phyloP scores from a whole-genome alignment of 2,888 invertebrate species.

The Colostygia pectinataria region DNA sequence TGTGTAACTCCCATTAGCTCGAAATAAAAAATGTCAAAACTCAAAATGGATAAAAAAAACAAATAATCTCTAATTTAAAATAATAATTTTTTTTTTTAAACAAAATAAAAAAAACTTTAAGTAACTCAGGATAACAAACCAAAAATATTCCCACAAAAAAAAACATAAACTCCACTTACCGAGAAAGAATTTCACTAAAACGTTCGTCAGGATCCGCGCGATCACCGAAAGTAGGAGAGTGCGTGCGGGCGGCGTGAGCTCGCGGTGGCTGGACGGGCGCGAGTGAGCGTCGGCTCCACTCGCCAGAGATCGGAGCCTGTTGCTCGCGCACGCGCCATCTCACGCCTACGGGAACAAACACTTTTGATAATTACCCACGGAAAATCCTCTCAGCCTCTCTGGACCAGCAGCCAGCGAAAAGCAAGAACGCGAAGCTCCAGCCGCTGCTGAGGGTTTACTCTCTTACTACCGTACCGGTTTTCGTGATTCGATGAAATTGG shows the following conservation, averaged over 20 bases:
- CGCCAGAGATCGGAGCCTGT: slow-evolving; percentile 5
- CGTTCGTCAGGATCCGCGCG: not conserved
- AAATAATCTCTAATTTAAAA: too few relatives aligned
- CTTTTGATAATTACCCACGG: slow-evolving; percentile 6
- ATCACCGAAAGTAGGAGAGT: slow-evolving; percentile 1
- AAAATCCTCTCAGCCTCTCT: not conserved
- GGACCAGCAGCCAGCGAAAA: not conserved
- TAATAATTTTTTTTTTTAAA: not conserved
- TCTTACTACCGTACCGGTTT: too few relatives aligned
- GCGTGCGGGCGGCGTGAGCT: not conserved
- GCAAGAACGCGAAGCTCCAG: too few relatives aligned
- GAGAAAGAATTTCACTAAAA: not conserved
- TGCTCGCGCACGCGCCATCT: slow-evolving; percentile 15
- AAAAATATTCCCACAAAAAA: not conserved
- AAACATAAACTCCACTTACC: not conserved
- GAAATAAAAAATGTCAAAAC: too few relatives aligned
- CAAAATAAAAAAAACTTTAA: not conserved
- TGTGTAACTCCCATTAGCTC: too few relatives aligned
- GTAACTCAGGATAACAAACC: not conserved
- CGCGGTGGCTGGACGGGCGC: not conserved
- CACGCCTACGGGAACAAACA: not conserved
- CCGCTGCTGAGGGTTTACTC: too few relatives aligned
- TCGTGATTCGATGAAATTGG: too few relatives aligned
- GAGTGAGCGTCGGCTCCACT: not conserved
- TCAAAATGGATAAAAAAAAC: too few relatives aligned